phyloP scores from a whole-genome alignment of 2,113 vertebrate genomes.

The Leucoraja erinaceus region DNA sequence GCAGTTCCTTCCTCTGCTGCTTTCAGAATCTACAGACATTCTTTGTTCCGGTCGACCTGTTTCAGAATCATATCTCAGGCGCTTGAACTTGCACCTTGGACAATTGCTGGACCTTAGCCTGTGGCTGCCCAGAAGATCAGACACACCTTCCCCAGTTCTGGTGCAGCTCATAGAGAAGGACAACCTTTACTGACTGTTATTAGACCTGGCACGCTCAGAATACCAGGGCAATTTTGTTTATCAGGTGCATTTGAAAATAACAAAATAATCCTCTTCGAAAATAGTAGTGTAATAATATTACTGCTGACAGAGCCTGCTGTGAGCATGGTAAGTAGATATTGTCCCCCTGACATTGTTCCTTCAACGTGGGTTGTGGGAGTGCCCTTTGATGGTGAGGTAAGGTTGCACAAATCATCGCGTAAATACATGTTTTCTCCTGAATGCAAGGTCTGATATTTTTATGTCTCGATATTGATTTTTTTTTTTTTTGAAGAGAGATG shows the following conservation, averaged over 20 bases:
- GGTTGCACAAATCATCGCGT: neutral
- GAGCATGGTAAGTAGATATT: neutral
- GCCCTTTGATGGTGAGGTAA: neutral
- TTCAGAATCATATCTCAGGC: neutral
- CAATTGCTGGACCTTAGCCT: neutral
- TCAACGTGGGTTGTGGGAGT: constrained; percentile 6
- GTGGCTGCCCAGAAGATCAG: neutral
- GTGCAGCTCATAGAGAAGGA: constrained; percentile 41
- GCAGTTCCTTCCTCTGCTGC: too few species aligned
- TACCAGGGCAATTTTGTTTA: neutral
- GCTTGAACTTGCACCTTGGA: neutral
- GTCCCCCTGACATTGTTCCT: neutral
- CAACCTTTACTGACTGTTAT: constrained; percentile 44
- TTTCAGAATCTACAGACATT: too few species aligned
- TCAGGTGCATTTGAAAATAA: neutral
- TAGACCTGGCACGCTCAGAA: constrained; percentile 41
- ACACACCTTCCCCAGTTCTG: neutral
- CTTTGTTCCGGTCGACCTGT: neutral
- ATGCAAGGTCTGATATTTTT: neutral
- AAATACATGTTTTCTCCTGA: neutral
- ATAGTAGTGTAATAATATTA: neutral
- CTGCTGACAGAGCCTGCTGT: neutral
- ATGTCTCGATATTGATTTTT: neutral
- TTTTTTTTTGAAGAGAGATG: neutral
- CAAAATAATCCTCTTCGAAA: neutral